Base-by-base conservation (phyloP, 2,888 invertebrate genomes). In the Teleogryllus oceanicus region DNA sequence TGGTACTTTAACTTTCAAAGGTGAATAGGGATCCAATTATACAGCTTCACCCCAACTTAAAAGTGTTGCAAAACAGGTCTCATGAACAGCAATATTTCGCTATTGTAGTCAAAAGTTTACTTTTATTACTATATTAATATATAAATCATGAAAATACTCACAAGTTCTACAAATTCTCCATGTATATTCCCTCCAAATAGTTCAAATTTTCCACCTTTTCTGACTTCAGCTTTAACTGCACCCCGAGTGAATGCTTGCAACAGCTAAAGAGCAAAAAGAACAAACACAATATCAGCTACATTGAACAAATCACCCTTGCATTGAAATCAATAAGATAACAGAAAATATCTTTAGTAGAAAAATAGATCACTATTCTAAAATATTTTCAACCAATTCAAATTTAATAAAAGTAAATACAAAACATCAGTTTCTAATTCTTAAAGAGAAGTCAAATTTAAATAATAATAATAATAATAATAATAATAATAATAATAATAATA, bases 141-240 rank as follows among this genome's bases (percentile, higher is more conserved):
- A 21, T 11, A 18, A 8, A 16, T 11, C 18, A 16, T 11, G 51
- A 79, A 49, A 51, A 81, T 75, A 83, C 88, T 86, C 85, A 90
- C 92, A 83, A 99, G 87, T 85, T 97, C 95, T 77, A 92, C 88
- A 87, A 98, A 99, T 85, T 92, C 93, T 0, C 99, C 99, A 0
- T 91, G 90, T 75, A 99, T 94, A 87, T 96, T 97, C 18, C 98
- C 98, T 79, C 95, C 96, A 86, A 98, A 97, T 4, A 99, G 88
- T 11, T 93, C 92, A 86, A 99, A 99, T 84, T 92, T 92, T 21
- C 98, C 99, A 5, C 94, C 95, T 84, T 94, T 94, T 79, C 91
- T 91, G 0, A 93, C 90, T 8, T 97, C 95, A 85, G 97, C 88
- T 86, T 93, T 92, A 0, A 92, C 94, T 77, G 93, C 92, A 11